phyloP scores from a whole-genome alignment of 2,797 vertebrate species.

The Scleropages formosus region DNA sequence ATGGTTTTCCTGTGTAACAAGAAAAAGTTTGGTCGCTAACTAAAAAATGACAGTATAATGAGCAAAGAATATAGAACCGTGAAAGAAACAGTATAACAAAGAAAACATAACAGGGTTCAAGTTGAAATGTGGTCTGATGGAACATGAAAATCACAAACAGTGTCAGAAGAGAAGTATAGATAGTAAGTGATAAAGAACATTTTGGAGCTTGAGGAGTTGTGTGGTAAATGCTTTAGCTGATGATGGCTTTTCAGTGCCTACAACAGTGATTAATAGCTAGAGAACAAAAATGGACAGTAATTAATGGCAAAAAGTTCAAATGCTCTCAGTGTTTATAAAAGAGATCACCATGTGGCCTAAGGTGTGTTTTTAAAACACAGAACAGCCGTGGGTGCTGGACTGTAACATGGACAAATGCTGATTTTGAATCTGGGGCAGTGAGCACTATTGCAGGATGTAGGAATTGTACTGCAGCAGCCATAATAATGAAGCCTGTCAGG shows the following conservation, averaged over 20 bases:
- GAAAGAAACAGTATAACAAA: too few species aligned
- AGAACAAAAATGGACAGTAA: background rate
- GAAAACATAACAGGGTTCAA: too few species aligned
- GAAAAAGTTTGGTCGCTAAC: too few species aligned
- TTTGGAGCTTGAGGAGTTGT: background rate
- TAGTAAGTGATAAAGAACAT: background rate
- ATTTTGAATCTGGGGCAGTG: constrained; percentile 9
- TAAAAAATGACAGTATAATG: too few species aligned
- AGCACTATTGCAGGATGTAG: background rate
- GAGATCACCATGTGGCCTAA: background rate
- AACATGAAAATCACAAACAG: background rate
- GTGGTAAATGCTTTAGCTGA: background rate
- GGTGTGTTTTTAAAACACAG: constrained; percentile 7
- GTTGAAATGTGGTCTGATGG: too few species aligned
- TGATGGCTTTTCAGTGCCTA: background rate
- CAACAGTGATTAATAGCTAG: background rate
- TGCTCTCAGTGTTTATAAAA: background rate
- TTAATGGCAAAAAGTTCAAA: background rate
- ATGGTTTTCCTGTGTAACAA: too few species aligned
- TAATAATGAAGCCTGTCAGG: constrained; percentile 21
- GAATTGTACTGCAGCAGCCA: constrained; percentile 6
- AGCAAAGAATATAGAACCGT: too few species aligned
- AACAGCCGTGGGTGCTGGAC: too few species aligned
- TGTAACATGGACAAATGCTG: constrained; percentile 2
- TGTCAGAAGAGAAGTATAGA: constrained; percentile 1